These are phyloP conservation scores for Amia ocellicauda DNA, from an alignment of 2,113 vertebrate species.

Conservation along the genomic window DNA sequence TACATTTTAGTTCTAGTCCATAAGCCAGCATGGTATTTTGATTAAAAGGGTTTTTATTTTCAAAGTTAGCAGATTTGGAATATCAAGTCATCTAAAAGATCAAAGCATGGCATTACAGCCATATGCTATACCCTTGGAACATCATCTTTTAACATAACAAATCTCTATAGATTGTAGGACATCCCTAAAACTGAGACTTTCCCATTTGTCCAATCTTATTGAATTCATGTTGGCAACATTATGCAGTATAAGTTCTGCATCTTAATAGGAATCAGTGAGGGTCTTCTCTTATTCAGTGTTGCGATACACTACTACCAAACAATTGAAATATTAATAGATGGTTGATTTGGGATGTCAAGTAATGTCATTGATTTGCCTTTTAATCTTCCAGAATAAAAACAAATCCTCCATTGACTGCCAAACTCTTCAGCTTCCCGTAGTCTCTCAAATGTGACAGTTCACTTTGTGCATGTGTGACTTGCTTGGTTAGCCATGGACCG, in stretches of 20 bases:
- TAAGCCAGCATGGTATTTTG: no score
- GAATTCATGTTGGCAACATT: background rate
- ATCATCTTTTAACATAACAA: no score
- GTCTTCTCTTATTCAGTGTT: conserved; percentile 64
- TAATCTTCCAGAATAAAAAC: conserved; percentile 70
- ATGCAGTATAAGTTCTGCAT: background rate
- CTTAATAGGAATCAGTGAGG: conserved; percentile 21
- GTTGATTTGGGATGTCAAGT: conserved; percentile 72
- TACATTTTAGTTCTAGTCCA: no score
- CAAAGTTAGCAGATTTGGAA: no score
- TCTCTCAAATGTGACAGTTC: conserved; percentile 60
- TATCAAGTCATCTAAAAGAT: no score
- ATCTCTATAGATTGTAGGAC: no score
- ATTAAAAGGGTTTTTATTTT: no score
- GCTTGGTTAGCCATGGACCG: conserved; percentile 51
- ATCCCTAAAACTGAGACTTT: no score
- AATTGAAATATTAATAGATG: conserved; percentile 74
- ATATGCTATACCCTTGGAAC: no score
- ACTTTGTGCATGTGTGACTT: conserved; percentile 55
- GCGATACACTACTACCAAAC: conserved; percentile 73
- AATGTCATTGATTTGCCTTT: conserved; percentile 74
- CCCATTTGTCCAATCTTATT: no score
- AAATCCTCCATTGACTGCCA: conserved; percentile 60
- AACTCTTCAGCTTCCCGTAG: conserved; percentile 65
- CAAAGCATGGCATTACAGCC: no score